Conservation (phyloP, 2,888 invertebrate genomes). For the Coelopa pilipes region DNA sequence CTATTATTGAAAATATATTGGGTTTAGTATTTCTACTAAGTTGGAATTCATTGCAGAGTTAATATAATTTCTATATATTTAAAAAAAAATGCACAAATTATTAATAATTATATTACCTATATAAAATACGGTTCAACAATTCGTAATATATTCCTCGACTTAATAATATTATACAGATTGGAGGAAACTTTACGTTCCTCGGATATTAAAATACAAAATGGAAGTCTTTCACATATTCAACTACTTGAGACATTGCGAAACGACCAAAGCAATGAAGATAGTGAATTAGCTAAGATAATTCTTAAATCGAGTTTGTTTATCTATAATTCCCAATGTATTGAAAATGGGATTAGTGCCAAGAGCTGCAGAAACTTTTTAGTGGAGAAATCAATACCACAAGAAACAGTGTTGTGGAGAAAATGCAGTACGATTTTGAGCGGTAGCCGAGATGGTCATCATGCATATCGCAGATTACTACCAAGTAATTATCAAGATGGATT, state of each 20-base stretch:
- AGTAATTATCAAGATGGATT: conserved; percentile 61
- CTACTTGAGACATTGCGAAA: conserved; percentile 61
- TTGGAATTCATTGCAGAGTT: no score
- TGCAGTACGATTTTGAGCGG: conserved; percentile 67
- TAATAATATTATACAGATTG: conserved; percentile 55
- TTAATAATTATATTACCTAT: no score
- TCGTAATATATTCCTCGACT: no score
- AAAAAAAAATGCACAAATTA: no score
- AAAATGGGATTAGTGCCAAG: conserved; percentile 64
- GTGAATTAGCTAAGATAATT: conserved; percentile 59
- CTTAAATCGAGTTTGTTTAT: conserved; percentile 59
- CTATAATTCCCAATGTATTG: conserved; percentile 57
- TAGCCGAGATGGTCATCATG: conserved; percentile 56
- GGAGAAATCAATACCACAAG: conserved; percentile 69
- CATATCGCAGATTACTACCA: conserved; percentile 59
- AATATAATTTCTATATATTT: no score
- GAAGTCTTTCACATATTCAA: conserved; percentile 61
- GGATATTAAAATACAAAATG: conserved; percentile 58
- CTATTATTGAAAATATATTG: no score
- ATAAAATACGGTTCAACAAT: no score
- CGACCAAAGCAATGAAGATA: conserved; percentile 52
- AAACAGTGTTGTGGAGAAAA: conserved; percentile 69
- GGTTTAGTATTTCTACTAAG: no score
- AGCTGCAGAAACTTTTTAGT: conserved; percentile 74
- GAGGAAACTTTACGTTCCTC: conserved; percentile 57